Evolutionary conservation across 2,797 vertebrate species (phyloP).

Genomic region (Cryptoprocta ferox): DNA sequence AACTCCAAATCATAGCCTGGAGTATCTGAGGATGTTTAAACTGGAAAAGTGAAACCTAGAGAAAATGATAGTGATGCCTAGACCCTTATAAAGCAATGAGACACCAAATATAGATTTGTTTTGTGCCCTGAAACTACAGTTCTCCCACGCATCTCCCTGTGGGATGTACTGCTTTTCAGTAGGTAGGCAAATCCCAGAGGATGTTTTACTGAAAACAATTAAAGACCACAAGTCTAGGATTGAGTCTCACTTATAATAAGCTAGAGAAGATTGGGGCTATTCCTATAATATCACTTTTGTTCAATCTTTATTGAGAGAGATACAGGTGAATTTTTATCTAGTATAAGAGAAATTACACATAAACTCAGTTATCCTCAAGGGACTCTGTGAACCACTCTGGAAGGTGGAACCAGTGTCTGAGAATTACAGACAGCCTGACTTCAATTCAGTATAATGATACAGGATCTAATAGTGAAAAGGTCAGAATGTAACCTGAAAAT

Average conservation of each 20-base stretch:
- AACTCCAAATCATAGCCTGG: not conserved
- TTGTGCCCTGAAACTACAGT: not conserved
- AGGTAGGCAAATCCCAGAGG: not conserved
- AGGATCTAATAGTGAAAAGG: not conserved
- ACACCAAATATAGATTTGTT: not conserved
- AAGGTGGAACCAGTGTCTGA: not conserved
- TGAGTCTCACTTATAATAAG: constrained; percentile 37
- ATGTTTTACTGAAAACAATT: constrained; percentile 29
- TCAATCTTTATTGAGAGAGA: constrained; percentile 50
- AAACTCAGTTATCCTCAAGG: not conserved
- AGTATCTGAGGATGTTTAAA: not conserved
- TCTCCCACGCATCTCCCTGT: not conserved
- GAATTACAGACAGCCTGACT: not conserved
- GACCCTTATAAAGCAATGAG: not conserved
- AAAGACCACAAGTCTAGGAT: not conserved
- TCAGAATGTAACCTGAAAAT: constrained; percentile 24
- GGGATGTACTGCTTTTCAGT: not conserved
- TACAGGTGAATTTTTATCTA: constrained; percentile 22
- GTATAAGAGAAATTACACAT: not conserved
- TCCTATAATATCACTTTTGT: constrained; percentile 13
- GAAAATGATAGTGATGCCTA: not conserved
- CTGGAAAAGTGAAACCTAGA: not conserved
- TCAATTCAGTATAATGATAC: constrained; percentile 31
- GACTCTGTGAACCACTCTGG: not conserved
- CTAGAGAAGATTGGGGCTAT: not conserved